Evolutionary conservation across 2,797 vertebrate genomes (phyloP), one percentile per base, ranked within the genome.

Genomic region (Ispidina picta): DNA sequence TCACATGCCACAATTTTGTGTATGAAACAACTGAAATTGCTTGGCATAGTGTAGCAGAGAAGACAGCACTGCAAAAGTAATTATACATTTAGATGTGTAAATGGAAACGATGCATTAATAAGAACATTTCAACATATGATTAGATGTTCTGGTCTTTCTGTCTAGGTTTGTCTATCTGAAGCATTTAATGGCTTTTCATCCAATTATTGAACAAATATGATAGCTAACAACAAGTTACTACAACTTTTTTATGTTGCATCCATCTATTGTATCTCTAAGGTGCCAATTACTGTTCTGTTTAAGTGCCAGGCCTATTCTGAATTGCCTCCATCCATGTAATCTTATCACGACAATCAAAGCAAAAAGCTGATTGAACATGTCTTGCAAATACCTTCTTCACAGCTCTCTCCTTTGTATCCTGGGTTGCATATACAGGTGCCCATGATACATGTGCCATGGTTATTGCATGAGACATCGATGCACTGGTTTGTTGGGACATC

Each of bases 391-490:
- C 98, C 98, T 98, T 98, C 98, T 89, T 98, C 98, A 2, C 98
- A 98, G 96, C 96, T 98, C 91, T 98, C 98, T 35, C 98, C 98
- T 80, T 98, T 98, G 95, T 98, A 98, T 3, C 99, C 99, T 0
- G 99, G 98, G 95, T 99, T 99, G 95, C 99, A 99, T 97, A 99
- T 99, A 77, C 99, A 99, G 63, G 99, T 99, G 56, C 99, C 99
- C 97, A 98, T 98, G 95, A 99, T 99, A 95, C 99, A 99, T 1
- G 98, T 99, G 74, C 99, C 99, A 0, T 98, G 99, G 96, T 97
- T 98, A n/a, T 98, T 99, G 97, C 99, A 99, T 82, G 99, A 98
- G 92, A 99, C 91, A 12, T 99, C 99, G 8, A 99, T 98, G 94
- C 99, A 99, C 98, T 99, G 99, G 97, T 97, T 99, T 39, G 99